phyloP scores from a whole-genome alignment of 2,888 invertebrate species.

The Temnothorax ravouxi region DNA sequence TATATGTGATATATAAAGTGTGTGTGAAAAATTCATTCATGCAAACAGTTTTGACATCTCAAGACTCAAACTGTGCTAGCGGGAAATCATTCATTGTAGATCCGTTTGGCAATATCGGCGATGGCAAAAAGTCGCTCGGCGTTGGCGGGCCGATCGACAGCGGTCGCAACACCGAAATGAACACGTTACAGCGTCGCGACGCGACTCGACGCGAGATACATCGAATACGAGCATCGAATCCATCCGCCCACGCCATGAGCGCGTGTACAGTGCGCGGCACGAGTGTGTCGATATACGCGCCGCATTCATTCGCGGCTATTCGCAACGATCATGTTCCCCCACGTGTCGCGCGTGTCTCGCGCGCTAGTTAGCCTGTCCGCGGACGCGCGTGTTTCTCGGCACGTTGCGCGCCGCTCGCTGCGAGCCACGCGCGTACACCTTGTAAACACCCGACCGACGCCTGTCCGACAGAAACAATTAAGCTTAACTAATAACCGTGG shows the following conservation, averaged over 20 bases:
- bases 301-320: conserved; percentile 45
- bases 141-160: conserved; percentile 38
- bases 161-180: conserved; percentile 66
- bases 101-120: background rate
- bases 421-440: conserved; percentile 78
- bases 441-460: conserved; percentile 78
- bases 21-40: background rate
- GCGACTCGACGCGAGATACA: conserved; percentile 29
- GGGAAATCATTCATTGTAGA: background rate
- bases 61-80: background rate
- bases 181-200: conserved; percentile 65
- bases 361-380: conserved; percentile 62
- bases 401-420: conserved; percentile 71
- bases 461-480: conserved; percentile 82
- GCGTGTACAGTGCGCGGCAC: conserved; percentile 30
- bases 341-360: conserved; percentile 57
- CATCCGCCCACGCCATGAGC: conserved; percentile 57
- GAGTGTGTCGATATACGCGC: conserved; percentile 69
- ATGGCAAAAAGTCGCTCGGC: conserved; percentile 53
- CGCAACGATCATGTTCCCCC: conserved; percentile 54
- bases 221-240: conserved; percentile 60
- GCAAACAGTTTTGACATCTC: background rate
- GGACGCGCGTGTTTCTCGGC: conserved; percentile 77
- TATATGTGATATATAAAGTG: too few species aligned
- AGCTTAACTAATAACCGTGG: conserved; percentile 84